Evolutionary conservation across 2,113 vertebrate species (phyloP), one percentile per base, ranked within the genome.

Genomic region (Alexandromys fortis): DNA sequence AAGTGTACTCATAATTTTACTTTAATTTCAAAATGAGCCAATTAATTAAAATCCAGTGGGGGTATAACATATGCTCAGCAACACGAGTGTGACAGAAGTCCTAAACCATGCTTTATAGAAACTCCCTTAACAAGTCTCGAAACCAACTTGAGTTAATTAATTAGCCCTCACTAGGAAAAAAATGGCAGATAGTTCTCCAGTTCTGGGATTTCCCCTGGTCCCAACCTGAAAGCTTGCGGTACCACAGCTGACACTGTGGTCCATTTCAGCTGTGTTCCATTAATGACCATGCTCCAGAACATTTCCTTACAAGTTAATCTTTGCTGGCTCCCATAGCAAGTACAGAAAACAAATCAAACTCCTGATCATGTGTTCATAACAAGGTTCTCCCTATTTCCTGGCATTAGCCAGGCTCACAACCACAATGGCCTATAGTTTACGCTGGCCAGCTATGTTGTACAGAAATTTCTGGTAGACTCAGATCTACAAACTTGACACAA

Each of bases 1-100:
- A 93, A 86, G 16, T 89, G 10, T 63, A 21, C 14, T 86, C 14
- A 70, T 55, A 90, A 77, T 24, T 67, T 72, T 47, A 73, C 55
- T 94, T 92, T 92, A 92, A 96, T 82, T 96, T 92, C 38, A 86
- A 45, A 90, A 86, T 7, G 3, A 79, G 76, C 93, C 8, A 55
- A 5, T 75, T 94, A 61, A 22, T 96, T 91, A 83, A 91, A 94
- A 75, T 91, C 8, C 11, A 24, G 33, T 67, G 33, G 12, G 2
- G 6, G 9, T 17, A 63, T 52, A 79, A 47, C 38, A n/a, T 9
- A 73, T n/a, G 12, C 10, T 92, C 9, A 72, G 6, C 3, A 49
- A 88, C 76, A 65, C 22, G 19, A 94, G 49, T 67, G 4, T 68
- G 45, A 75, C 19, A 63, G 26, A 2, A 65, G 14, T 33, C 52